phyloP scores from a whole-genome alignment of 2,113 vertebrate genomes.

The Zootoca vivipara region DNA sequence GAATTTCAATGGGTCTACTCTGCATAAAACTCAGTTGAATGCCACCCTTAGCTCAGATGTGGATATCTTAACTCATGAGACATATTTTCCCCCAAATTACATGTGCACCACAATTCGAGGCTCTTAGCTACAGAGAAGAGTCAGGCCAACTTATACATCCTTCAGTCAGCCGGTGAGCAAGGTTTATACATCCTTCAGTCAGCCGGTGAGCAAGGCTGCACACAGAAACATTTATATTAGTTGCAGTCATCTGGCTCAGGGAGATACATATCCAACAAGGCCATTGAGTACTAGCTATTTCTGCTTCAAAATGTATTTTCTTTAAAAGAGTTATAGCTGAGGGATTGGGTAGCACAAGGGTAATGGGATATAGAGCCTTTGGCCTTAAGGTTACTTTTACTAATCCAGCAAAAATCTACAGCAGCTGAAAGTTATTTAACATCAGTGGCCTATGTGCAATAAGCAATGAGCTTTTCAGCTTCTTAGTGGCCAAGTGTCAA shows the following conservation, averaged over 20 bases:
- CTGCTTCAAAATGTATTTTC: neutral
- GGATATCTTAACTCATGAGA: too few species aligned
- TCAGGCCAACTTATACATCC: neutral
- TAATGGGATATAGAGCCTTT: conserved; percentile 8
- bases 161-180: neutral
- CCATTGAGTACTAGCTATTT: neutral
- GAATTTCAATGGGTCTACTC: too few species aligned
- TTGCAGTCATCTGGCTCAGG: neutral
- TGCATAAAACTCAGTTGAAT: too few species aligned
- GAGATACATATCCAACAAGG: neutral
- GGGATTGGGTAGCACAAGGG: neutral
- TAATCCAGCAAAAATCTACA: neutral
- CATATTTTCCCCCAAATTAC: neutral
- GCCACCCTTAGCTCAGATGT: neutral
- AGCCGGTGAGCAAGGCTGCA: neutral
- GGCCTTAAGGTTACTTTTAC: neutral
- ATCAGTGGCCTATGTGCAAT: neutral
- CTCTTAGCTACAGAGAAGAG: neutral
- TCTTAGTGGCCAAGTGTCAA: neutral
- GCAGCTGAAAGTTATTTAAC: conserved; percentile 14
- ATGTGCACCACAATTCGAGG: neutral
- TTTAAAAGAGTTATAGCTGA: conserved; percentile 10
- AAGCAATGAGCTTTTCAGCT: neutral
- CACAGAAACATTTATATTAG: neutral
- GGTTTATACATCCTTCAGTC: neutral